Percentiles rank a stretch among this genome's conserved stretches.
Conservation (phyloP, 2,888 invertebrate species). For the Cremastobaeus sp. region DNA sequence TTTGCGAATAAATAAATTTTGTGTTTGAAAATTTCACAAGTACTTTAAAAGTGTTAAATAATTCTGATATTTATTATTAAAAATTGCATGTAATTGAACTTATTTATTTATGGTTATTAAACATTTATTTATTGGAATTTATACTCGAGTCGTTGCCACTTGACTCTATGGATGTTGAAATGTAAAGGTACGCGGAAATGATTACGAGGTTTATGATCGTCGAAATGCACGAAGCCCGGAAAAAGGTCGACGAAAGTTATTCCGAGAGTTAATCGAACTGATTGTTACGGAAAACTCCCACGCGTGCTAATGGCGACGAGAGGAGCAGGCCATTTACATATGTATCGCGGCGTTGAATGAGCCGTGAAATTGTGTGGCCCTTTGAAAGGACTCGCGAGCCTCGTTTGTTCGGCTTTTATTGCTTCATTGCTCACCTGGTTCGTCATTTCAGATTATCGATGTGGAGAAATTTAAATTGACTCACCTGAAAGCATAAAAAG, state of each 20-base stretch:
- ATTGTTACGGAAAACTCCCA: constrained; percentile 64
- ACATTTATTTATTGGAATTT: no score
- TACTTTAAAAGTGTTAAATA: no score
- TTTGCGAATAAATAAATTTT: no score
- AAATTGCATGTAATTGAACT: no score
- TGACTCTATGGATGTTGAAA: no score
- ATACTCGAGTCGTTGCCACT: no score
- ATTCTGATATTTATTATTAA: no score
- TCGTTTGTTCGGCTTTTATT: constrained; percentile 36
- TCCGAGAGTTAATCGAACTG: constrained; percentile 64
- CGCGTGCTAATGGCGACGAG: constrained; percentile 53
- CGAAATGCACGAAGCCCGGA: constrained; percentile 26
- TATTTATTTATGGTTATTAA: no score
- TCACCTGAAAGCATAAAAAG: not conserved
- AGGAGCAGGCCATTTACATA: constrained; percentile 36
- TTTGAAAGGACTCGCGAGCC: constrained; percentile 40
- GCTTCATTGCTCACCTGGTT: constrained; percentile 27
- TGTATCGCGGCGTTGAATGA: constrained; percentile 64
- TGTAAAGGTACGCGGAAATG: constrained; percentile 29
- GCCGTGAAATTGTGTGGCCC: constrained; percentile 68
- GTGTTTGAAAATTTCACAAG: no score
- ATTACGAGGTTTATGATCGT: constrained; percentile 32
- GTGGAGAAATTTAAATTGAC: constrained; percentile 13
- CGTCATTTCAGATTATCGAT: constrained; percentile 31
- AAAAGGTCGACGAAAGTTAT: constrained; percentile 61